Percentiles rank a stretch among this genome's conserved stretches.
phyloP scores from a whole-genome alignment of 2,113 vertebrate genomes.

The Erythrocercus mccallii region DNA sequence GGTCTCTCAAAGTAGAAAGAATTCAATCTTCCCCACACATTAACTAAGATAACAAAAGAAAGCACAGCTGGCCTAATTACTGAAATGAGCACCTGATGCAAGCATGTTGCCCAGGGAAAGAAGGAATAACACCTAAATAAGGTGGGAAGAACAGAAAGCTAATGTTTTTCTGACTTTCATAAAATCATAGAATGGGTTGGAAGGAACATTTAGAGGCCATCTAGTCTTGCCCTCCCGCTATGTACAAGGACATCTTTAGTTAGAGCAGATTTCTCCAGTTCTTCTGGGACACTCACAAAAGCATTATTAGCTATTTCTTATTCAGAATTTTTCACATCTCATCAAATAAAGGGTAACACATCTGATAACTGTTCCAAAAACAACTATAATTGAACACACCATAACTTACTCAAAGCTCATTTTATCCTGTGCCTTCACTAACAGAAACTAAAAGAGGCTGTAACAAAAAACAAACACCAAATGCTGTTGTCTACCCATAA shows the following conservation, averaged over 20 bases:
- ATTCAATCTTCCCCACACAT: background rate
- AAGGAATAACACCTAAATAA: background rate
- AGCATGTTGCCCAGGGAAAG: background rate
- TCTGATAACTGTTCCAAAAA: background rate
- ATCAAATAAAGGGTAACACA: rapidly evolving
- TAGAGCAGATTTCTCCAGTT: background rate
- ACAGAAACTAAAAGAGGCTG: background rate
- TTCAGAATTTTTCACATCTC: background rate
- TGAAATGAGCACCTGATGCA: background rate
- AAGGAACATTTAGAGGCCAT: background rate
- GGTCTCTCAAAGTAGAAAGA: background rate
- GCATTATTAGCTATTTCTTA: background rate
- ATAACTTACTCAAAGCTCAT: background rate
- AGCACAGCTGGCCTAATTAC: background rate
- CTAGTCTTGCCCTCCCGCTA: background rate
- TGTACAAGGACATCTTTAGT: background rate
- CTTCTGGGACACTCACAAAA: background rate
- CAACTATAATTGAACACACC: background rate
- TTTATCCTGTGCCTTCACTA: background rate
- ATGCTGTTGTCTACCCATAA: background rate
- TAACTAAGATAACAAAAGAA: background rate
- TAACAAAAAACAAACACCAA: background rate
- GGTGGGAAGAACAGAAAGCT: background rate
- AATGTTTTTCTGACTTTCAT: background rate
- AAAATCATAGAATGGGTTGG: background rate